Base-by-base conservation (phyloP, 2,888 invertebrate genomes). In the Nymphalis urticae region DNA sequence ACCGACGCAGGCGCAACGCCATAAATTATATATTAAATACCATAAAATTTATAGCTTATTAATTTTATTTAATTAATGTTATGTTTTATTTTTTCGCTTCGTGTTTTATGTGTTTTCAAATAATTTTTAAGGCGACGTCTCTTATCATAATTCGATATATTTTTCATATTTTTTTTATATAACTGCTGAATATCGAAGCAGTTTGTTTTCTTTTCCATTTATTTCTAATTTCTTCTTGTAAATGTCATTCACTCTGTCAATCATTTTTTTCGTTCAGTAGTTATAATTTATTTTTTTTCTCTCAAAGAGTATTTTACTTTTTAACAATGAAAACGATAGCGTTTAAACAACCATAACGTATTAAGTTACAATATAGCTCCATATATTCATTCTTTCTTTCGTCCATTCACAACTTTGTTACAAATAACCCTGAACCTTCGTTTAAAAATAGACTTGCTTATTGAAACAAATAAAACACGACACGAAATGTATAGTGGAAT, bases 1-100 rank as follows among this genome's bases (percentile, higher is more conserved):
- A 81, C 77, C 73, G 69, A 74, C 64, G 61, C 24, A 68, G 70
- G 69, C 69, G 74, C 62, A 64, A 62, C 66, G 42, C 50, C 32
- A 69, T 69, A 50, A 68, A 73, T 71, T 67, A 59, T 51, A 59
- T 27, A 65, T 66, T 56, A 70, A 64, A 67, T 69, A 68, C 65
- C 70, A 72, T 71, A 17, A 32, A 56, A 32, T 32, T 53, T 53
- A 32, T 66, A 24, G 63, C 63, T 65, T 48, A 58, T 72, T 64
- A 50, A 47, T 48, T 68, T 66, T 60, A 63, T 63, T 68, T 68
- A 51, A 59, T 62, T 68, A 62, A 27, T 21, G 63, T 53, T 68
- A 47, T 59, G 7, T 36, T 21, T 60, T 53, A 60, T 58, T 62
- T 56, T 56, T n/a, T 5, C 9, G 16, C 36, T 56, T n/a, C 42